These are phyloP conservation scores for Oreochromis niloticus DNA, from an alignment of 2,113 vertebrate species.

Conservation along the genomic window DNA sequence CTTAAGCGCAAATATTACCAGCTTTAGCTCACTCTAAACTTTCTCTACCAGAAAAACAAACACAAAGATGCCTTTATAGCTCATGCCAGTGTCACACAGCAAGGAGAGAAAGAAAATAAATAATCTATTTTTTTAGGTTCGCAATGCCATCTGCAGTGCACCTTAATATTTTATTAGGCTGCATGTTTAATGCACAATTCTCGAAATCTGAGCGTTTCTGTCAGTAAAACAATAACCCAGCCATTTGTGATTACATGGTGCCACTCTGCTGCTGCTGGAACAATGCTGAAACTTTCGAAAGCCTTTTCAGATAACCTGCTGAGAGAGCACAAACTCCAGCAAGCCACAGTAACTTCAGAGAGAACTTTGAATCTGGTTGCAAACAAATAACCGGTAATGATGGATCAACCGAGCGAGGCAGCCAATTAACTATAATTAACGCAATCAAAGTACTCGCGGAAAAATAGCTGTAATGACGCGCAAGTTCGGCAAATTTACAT, in stretches of 20 bases:
- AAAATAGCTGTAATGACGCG: constrained; percentile 49
- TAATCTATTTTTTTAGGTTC: constrained; percentile 34
- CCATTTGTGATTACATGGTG: constrained; percentile 65
- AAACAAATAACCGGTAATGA: constrained; percentile 63
- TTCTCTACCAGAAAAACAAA: background rate
- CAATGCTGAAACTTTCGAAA: constrained; percentile 40
- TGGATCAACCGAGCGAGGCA: constrained; percentile 39
- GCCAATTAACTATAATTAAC: constrained; percentile 65
- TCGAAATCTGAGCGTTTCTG: constrained; percentile 60
- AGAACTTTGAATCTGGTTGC: constrained; percentile 42
- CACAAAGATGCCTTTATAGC: background rate
- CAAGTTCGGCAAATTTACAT: constrained; percentile 37
- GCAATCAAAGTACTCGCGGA: constrained; percentile 58
- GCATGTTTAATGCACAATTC: constrained; percentile 68
- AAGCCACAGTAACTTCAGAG: constrained; percentile 25
- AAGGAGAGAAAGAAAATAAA: background rate
- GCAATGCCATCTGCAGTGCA: constrained; percentile 44
- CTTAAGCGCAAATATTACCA: constrained; percentile 30
- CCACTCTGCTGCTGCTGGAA: constrained; percentile 25
- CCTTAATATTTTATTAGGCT: constrained; percentile 72
- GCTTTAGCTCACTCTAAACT: background rate
- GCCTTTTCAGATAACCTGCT: constrained; percentile 39
- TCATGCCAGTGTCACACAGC: background rate
- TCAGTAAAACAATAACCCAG: constrained; percentile 69
- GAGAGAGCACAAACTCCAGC: constrained; percentile 36